phyloP scores from a whole-genome alignment of 2,797 vertebrate genomes.

The Bovichtus variegatus region DNA sequence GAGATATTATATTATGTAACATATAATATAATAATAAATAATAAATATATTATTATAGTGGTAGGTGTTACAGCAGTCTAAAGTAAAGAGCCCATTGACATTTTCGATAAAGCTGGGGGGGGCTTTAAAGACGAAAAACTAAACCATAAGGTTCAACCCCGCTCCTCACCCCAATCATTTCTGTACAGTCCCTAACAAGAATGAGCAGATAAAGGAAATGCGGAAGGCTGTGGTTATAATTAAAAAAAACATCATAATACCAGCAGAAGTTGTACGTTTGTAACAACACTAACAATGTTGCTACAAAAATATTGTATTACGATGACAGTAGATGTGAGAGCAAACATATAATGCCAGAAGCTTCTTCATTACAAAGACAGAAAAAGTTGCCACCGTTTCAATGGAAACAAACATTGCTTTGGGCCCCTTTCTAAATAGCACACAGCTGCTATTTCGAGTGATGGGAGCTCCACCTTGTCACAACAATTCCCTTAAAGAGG shows the following conservation, averaged over 20 bases:
- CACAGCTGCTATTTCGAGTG: conserved; percentile 88
- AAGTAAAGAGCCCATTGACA: background rate
- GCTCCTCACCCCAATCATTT: background rate
- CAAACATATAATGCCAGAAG: conserved; percentile 81
- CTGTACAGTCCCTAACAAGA: background rate
- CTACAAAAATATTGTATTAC: conserved; percentile 66
- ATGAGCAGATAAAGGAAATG: background rate
- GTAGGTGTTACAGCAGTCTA: too few relatives aligned
- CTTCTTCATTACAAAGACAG: conserved; percentile 81
- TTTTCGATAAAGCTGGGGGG: background rate
- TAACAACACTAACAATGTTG: conserved; percentile 51
- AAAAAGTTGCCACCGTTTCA: conserved; percentile 82
- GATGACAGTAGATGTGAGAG: conserved; percentile 82
- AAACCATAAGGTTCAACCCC: background rate
- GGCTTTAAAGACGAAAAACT: background rate
- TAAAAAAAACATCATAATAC: conserved; percentile 31
- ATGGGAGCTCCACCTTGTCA: conserved; percentile 89
- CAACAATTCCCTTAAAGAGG: conserved; percentile 88
- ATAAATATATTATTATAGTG: too few relatives aligned
- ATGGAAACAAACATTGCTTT: conserved; percentile 87
- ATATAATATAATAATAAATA: too few relatives aligned
- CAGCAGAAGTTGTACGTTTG: conserved; percentile 37
- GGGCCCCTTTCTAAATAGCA: conserved; percentile 87
- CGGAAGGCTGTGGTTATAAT: conserved; percentile 25
- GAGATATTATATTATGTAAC: background rate